phyloP scores from a whole-genome alignment of 1,140 invertebrate genomes.

The Dysdera silvatica region DNA sequence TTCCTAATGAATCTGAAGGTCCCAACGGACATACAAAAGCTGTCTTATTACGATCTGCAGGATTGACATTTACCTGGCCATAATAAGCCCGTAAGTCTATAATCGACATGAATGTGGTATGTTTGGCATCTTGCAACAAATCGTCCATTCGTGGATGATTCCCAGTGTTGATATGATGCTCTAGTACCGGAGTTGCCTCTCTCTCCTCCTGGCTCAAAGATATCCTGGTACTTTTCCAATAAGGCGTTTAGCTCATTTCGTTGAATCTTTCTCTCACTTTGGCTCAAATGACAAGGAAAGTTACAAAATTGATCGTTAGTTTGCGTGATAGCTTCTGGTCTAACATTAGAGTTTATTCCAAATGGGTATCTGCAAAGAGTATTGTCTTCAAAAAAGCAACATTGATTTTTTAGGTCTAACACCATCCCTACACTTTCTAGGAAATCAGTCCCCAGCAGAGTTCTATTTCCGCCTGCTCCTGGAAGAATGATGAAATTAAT shows the following conservation, averaged over 20 bases:
- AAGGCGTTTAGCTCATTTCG: background rate
- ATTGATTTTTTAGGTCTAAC: background rate
- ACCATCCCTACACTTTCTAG: background rate
- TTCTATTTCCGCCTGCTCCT: background rate
- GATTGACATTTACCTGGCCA: conserved; percentile 31
- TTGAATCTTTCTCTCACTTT: background rate
- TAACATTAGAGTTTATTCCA: no score
- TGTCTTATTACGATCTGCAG: conserved; percentile 39
- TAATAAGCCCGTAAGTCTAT: conserved; percentile 4
- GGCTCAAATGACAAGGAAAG: background rate
- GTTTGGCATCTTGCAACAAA: conserved; percentile 5
- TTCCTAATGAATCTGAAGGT: conserved; percentile 36
- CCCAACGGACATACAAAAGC: conserved; percentile 40
- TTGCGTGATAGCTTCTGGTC: background rate
- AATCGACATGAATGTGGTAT: background rate
- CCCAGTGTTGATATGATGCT: conserved; percentile 3
- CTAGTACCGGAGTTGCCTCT: background rate
- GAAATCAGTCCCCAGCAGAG: background rate
- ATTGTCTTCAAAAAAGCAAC: background rate
- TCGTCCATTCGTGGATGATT: conserved; percentile 7
- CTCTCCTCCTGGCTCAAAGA: no score
- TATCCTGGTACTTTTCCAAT: no score
- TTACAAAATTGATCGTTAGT: background rate
- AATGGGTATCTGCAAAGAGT: no score
- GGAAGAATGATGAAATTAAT: background rate